Conservation (phyloP, 2,113 vertebrate species). For the Propithecus coquereli region DNA sequence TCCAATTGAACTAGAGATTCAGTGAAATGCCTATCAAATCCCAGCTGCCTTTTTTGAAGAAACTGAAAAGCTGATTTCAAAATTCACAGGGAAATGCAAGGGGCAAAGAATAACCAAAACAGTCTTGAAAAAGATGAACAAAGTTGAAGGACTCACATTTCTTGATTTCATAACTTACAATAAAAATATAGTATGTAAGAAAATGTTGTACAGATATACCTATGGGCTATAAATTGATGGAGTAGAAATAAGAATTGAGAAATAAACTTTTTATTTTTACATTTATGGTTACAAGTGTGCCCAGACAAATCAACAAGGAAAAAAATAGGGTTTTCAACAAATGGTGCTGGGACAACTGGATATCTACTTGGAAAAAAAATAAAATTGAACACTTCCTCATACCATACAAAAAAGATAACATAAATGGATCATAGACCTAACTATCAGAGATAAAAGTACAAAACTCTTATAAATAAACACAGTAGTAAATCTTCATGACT, state of each 20-base stretch:
- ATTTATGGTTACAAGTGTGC: neutral
- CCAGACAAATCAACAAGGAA: neutral
- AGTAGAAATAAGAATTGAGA: neutral
- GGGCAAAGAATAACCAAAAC: neutral
- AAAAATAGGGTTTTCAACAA: neutral
- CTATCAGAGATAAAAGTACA: neutral
- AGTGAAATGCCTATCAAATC: neutral
- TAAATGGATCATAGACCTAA: neutral
- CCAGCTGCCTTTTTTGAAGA: neutral
- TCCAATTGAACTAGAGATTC: neutral
- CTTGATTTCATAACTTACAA: neutral
- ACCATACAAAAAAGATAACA: neutral
- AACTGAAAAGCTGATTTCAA: neutral
- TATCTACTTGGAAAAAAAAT: neutral
- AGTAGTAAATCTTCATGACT: neutral
- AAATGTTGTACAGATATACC: neutral
- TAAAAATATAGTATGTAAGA: neutral
- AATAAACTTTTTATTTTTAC: neutral
- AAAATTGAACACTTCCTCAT: neutral
- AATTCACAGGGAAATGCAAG: neutral
- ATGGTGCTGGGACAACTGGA: neutral
- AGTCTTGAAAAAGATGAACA: neutral
- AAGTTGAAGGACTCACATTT: neutral
- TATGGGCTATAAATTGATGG: neutral
- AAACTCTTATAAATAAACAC: neutral